Evolutionary conservation across 2,888 invertebrate genomes (phyloP).

Genomic region (Agrochola macilenta): DNA sequence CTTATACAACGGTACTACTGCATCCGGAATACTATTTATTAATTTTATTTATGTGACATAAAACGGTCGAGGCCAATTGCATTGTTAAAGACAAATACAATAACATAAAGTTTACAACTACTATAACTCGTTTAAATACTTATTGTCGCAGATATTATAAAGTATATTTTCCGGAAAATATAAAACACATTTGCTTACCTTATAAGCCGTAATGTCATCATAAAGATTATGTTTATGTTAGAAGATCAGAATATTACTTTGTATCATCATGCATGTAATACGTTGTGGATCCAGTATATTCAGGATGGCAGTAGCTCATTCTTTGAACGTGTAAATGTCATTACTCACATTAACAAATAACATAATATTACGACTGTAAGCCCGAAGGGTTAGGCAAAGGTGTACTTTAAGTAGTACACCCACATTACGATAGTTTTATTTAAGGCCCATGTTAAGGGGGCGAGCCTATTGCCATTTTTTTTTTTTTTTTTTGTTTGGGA

Average conservation of each 20-base stretch:
- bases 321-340: conserved; percentile 24
- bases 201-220: conserved; percentile 20
- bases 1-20: no score
- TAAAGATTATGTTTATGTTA: conserved; percentile 29
- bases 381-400: no score
- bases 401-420: not conserved
- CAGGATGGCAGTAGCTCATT: not conserved
- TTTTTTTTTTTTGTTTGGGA: no score
- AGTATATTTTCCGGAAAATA: not conserved
- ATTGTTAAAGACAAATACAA: no score
- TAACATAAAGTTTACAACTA: no score
- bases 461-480: no score
- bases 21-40: no score
- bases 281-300: conserved; percentile 12
- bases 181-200: conserved; percentile 26
- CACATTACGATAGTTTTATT: not conserved
- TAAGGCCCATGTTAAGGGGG: not conserved
- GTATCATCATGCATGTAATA: conserved; percentile 43
- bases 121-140: not conserved
- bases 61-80: no score
- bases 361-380: not conserved
- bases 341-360: not conserved
- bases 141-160: not conserved
- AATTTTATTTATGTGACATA: no score
- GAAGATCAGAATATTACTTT: conserved; percentile 32